phyloP scores from a whole-genome alignment of 2,888 invertebrate genomes.

The Trachelus stipa region DNA sequence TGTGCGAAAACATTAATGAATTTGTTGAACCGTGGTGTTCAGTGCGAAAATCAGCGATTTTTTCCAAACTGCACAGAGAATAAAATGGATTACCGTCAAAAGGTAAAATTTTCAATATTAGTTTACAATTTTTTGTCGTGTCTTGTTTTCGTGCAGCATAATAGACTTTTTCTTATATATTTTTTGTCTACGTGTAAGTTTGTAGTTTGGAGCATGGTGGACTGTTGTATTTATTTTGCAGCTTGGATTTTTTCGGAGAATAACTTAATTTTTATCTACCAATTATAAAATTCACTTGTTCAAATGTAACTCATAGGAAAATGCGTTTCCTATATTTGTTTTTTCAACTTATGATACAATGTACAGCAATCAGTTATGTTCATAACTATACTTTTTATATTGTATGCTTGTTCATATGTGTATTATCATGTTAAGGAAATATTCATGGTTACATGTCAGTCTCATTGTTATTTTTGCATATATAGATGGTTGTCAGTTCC shows the following conservation, averaged over 20 bases:
- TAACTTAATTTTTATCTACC: not conserved
- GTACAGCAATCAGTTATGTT: not conserved
- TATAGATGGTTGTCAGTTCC: slow-evolving; percentile 42
- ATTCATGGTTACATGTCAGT: not conserved
- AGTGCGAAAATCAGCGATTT: slow-evolving; percentile 42
- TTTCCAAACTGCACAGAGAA: slow-evolving; percentile 41
- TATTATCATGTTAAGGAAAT: not conserved
- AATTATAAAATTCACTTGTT: not conserved
- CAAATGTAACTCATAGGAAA: not conserved
- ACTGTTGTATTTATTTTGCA: not conserved
- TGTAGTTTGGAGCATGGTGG: not conserved
- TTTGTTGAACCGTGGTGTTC: slow-evolving; percentile 42
- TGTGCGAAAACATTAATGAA: slow-evolving; percentile 43
- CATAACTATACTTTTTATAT: not conserved
- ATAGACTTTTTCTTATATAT: not conserved
- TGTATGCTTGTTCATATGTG: not conserved
- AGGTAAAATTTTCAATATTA: slow-evolving; percentile 33
- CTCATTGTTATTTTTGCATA: slow-evolving; percentile 1
- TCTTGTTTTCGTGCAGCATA: not conserved
- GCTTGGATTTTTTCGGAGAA: not conserved
- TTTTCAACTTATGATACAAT: not conserved
- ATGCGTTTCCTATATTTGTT: not conserved
- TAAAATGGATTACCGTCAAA: slow-evolving; percentile 60
- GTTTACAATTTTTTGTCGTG: not conserved
- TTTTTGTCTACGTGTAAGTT: not conserved